Base-by-base conservation (phyloP, 1,140 invertebrate genomes). In the Pachyrhynchus sulphureomaculatus region DNA sequence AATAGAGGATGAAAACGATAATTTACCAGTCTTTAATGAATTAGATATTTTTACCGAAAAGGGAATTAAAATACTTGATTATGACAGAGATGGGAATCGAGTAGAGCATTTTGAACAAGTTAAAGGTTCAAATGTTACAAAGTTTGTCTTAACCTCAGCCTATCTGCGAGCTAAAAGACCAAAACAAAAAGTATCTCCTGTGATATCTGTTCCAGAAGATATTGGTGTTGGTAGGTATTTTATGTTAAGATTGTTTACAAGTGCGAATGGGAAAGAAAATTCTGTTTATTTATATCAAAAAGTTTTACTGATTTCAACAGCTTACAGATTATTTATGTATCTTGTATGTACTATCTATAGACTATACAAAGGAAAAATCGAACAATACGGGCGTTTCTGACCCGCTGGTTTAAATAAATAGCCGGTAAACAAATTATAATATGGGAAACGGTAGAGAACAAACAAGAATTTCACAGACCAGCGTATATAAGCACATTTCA, bases 1-100 rank as follows among this genome's bases (percentile, higher is more conserved):
- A 0, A 77, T 95, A 10, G 78, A 84, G 4, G 93, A 96, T 76
- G 84, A 87, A 58, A 96, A 96, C 72, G 93, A 96, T 74, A 93
- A 94, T 77, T 66, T 81, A 0, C 93, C 93, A 0, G 80, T 82
- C 42, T 88, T 86, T 62, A 81, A 80, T 57, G 84, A 87, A 66
- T 84, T 88, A 69, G 80, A 84, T 15, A 81, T 88, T 34, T 83
- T 84, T 2, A 77, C 85, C 6, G 82, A 85, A 52, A 82, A 86
- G 68, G 85, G 81, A 1, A 78, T 88, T 34, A 84, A 84, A 33
- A 81, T 88, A n/a, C 71, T 84, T 4, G 81, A 86, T 69, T 76
- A 80, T 33, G 81, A 83, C 33, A 75, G 74, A 23, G 79, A 81
- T 21, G 80, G 76, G 9, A 72, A 73, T 24, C 65, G 73, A 41